These are phyloP conservation scores for Caracal caracal DNA, from an alignment of 2,113 vertebrate genomes.

Conservation along the genomic window DNA sequence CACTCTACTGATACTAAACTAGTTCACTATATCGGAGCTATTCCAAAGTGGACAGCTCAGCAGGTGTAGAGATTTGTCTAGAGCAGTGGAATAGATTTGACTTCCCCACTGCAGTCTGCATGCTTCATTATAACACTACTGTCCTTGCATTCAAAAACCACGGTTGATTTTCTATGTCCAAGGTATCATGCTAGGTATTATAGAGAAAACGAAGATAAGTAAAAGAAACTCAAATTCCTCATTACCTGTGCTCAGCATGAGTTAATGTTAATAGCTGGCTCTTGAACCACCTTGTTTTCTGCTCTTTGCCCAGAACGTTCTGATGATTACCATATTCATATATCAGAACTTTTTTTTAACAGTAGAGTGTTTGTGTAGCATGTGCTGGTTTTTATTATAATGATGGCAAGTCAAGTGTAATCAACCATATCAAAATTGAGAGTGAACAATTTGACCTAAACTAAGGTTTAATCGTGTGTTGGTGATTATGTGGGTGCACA, in stretches of 20 bases:
- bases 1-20: slow-evolving; percentile 31
- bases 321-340: background rate
- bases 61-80: background rate
- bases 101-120: background rate
- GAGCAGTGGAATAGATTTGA: slow-evolving; percentile 1
- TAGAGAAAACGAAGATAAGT: background rate
- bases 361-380: background rate
- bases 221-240: background rate
- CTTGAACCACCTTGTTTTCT: background rate
- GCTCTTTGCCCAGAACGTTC: background rate
- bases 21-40: slow-evolving; percentile 25
- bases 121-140: background rate
- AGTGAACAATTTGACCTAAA: background rate
- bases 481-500: background rate
- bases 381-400: background rate
- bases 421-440: background rate
- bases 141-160: background rate
- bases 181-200: background rate
- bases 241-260: background rate
- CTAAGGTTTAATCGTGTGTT: background rate
- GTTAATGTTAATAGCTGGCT: background rate
- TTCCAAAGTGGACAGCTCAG: slow-evolving; percentile 54
- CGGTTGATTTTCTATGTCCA: background rate
- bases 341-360: background rate
- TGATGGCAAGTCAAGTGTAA: background rate